Evolutionary conservation across 1,140 invertebrate genomes (phyloP), one percentile per base, ranked within the genome.

Genomic region (Drosophila pallidifrons): DNA sequence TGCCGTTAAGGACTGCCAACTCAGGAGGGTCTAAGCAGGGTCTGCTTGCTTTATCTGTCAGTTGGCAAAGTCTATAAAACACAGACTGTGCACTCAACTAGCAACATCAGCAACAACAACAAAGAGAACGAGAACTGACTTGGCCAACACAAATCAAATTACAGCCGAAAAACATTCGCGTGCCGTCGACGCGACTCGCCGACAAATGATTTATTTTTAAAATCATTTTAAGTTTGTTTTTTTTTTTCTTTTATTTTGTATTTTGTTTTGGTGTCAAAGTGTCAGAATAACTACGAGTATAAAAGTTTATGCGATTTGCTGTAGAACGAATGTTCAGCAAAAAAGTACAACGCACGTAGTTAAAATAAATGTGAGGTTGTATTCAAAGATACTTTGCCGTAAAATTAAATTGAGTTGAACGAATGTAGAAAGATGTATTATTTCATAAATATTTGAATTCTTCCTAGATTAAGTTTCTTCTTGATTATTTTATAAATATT

Each of bases 131-230:
- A n/a, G 7, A 20, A 15, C n/a, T 16, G n/a, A 54, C 41, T 52
- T 47, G 25, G 45, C 51, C 38, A 64, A 61, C 58, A 20, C 49
- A 25, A 54, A 67, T 58, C 63, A 60, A 64, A 73, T 25, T 66
- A 43, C 46, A 47, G 10, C 35, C 35, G 35, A 38, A 72, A 67
- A 75, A 74, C 67, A 86, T 88, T 88, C 85, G 83, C 85, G 80
- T 88, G 83, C 83, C 78, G 51, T 38, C 35, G 35, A 38, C 46
- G 30, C 28, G 20, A 30, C 41, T 28, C 47, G 41, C 66, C 79
- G 80, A 73, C 70, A 78, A 71, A 79, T 88, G 85, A 89, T 89
- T 89, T 88, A 88, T 88, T 88, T 88, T 60, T 85, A 81, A 77
- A 38, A 85, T 64, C 61, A 35, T 47, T 77, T 75, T 69, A 28